phyloP scores from a whole-genome alignment of 2,797 vertebrate species.

The Danio choprae region DNA sequence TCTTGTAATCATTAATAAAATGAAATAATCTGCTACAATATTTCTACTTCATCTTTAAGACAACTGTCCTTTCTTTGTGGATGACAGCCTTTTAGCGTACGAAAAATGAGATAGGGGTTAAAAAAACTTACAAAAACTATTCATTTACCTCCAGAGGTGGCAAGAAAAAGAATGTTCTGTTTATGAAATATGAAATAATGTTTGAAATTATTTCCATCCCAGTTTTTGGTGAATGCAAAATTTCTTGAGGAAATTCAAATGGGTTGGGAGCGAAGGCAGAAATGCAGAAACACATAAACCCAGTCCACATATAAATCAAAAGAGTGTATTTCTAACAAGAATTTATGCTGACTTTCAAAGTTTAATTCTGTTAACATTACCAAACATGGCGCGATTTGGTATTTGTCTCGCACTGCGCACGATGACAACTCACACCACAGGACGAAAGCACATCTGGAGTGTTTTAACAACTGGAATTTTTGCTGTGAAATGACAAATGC shows the following conservation, averaged over 20 bases:
- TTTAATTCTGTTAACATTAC: not conserved
- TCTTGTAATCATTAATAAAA: conserved; percentile 6
- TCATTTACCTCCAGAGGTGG: too few species aligned
- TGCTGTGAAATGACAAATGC: conserved; percentile 11
- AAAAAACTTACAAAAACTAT: not conserved
- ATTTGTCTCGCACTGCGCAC: not conserved
- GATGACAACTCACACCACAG: conserved; percentile 4
- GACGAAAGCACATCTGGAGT: conserved; percentile 36
- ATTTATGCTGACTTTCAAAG: not conserved
- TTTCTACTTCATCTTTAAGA: not conserved
- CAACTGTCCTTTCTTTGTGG: not conserved
- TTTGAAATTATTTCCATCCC: not conserved
- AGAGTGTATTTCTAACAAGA: not conserved
- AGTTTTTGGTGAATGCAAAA: not conserved
- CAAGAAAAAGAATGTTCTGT: too few species aligned
- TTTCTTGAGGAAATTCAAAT: not conserved
- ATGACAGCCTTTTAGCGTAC: not conserved
- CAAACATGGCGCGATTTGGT: not conserved
- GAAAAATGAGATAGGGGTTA: not conserved
- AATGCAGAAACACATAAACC: not conserved
- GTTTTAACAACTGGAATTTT: conserved; percentile 19
- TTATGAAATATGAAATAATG: too few species aligned
- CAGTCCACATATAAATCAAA: too few species aligned
- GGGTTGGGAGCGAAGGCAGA: not conserved
- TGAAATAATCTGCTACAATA: not conserved